These are phyloP conservation scores for Ophion ellenae DNA, from an alignment of 2,888 invertebrate genomes.

Conservation along the genomic window DNA sequence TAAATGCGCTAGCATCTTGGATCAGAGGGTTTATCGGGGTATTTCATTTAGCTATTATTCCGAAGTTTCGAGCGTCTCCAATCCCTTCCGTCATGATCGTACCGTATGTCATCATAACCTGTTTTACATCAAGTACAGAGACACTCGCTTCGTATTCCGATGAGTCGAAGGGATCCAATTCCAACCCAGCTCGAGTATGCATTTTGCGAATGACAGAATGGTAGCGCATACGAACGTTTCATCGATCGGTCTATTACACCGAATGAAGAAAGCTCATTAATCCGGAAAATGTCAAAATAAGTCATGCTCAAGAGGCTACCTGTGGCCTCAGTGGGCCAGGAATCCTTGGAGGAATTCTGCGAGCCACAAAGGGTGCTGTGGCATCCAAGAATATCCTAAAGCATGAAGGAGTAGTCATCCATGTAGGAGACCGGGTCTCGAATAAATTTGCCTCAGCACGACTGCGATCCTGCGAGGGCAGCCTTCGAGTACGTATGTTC, in stretches of 20 bases:
- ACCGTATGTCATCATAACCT: neutral
- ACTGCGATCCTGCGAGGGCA: conserved; percentile 17
- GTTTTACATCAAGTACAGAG: neutral
- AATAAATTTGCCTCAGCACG: conserved; percentile 50
- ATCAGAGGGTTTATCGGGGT: neutral
- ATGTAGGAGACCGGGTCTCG: conserved; percentile 30
- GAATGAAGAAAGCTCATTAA: neutral
- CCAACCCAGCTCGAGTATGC: neutral
- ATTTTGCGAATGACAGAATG: neutral
- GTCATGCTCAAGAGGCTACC: conserved; percentile 6
- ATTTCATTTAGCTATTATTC: neutral
- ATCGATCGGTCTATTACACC: neutral
- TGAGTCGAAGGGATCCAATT: neutral
- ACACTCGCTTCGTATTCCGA: neutral
- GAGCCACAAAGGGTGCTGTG: conserved; percentile 37
- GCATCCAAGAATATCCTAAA: conserved; percentile 47
- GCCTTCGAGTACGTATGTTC: conserved; percentile 42
- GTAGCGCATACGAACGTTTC: neutral
- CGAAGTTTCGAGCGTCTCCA: neutral
- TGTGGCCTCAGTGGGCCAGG: neutral
- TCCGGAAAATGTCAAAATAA: conserved; percentile 22
- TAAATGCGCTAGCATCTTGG: neutral
- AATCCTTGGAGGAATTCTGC: conserved; percentile 6
- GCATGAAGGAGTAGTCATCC: conserved; percentile 25
- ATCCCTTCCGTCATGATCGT: neutral